These are phyloP conservation scores for Sebastes iracundus DNA, from an alignment of 2,797 vertebrate genomes.

Conservation along the genomic window DNA sequence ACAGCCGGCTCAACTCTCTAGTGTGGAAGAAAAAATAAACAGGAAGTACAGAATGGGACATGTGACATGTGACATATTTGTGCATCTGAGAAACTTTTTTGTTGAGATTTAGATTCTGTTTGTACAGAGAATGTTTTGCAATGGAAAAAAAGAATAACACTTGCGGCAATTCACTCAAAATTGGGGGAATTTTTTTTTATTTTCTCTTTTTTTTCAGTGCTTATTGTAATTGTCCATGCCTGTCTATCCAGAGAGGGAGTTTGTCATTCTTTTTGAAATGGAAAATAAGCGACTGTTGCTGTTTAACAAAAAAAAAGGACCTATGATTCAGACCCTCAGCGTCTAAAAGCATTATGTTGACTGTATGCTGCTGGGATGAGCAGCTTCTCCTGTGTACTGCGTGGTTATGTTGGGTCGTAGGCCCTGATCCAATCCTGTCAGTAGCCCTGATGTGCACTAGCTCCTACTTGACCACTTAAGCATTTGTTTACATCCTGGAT, in stretches of 20 bases:
- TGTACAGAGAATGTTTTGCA: conserved; percentile 82
- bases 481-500: conserved; percentile 76
- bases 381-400: conserved; percentile 61
- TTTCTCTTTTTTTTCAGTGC: conserved; percentile 59
- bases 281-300: conserved; percentile 56
- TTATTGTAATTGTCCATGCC: conserved; percentile 78
- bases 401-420: conserved; percentile 53
- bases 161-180: conserved; percentile 55
- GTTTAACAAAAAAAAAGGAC: conserved; percentile 66
- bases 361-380: conserved; percentile 56
- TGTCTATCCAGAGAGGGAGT: conserved; percentile 68
- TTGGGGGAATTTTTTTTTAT: conserved; percentile 35
- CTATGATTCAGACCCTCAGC: conserved; percentile 60
- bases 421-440: conserved; percentile 71
- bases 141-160: conserved; percentile 59
- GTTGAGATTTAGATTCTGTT: conserved; percentile 74
- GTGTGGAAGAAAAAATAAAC: conserved; percentile 15
- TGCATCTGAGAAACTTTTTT: conserved; percentile 70
- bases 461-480: conserved; percentile 69
- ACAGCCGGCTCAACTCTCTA: conserved; percentile 23
- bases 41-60: conserved; percentile 49
- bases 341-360: conserved; percentile 59
- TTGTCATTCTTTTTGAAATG: conserved; percentile 65
- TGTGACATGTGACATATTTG: conserved; percentile 68
- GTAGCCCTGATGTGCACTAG: conserved; percentile 65